phyloP scores from a whole-genome alignment of 2,888 invertebrate species.

The Agriotes lineatus region DNA sequence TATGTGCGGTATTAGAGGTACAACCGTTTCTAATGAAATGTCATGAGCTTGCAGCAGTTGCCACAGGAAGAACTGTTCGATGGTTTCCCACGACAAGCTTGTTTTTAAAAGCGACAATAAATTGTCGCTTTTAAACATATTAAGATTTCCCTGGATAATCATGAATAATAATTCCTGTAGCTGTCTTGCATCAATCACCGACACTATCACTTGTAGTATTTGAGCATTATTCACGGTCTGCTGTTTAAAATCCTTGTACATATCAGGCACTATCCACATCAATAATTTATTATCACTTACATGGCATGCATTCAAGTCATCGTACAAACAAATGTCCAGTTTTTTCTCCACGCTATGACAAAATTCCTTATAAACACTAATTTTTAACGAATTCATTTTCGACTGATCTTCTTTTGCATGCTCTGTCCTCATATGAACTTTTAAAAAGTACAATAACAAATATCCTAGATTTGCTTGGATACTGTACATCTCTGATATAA shows the following conservation, averaged over 20 bases:
- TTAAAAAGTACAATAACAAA: conserved; percentile 89
- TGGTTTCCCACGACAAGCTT: conserved; percentile 95
- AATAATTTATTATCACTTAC: conserved; percentile 90
- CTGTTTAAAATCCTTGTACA: conserved; percentile 91
- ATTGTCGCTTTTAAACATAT: conserved; percentile 85
- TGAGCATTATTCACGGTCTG: conserved; percentile 90
- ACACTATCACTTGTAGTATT: conserved; percentile 89
- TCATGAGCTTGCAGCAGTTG: conserved; percentile 95
- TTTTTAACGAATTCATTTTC: conserved; percentile 77
- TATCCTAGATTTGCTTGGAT: conserved; percentile 85
- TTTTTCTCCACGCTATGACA: conserved; percentile 83
- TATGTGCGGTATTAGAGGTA: conserved; percentile 83
- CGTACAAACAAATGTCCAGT: conserved; percentile 78
- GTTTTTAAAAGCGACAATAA: conserved; percentile 81
- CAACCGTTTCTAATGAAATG: conserved; percentile 90
- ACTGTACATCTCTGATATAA: conserved; percentile 84
- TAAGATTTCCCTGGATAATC: conserved; percentile 88
- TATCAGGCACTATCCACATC: conserved; percentile 92
- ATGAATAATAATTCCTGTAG: conserved; percentile 91
- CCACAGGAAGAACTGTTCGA: conserved; percentile 98
- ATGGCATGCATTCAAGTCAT: conserved; percentile 90
- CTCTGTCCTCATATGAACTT: conserved; percentile 76
- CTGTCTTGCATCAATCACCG: conserved; percentile 90
- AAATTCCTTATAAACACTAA: conserved; percentile 89
- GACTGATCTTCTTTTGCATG: conserved; percentile 67